Percentiles rank a stretch among this genome's conserved stretches.
phyloP scores from a whole-genome alignment of 2,113 vertebrate species.

The Halichoerus grypus region DNA sequence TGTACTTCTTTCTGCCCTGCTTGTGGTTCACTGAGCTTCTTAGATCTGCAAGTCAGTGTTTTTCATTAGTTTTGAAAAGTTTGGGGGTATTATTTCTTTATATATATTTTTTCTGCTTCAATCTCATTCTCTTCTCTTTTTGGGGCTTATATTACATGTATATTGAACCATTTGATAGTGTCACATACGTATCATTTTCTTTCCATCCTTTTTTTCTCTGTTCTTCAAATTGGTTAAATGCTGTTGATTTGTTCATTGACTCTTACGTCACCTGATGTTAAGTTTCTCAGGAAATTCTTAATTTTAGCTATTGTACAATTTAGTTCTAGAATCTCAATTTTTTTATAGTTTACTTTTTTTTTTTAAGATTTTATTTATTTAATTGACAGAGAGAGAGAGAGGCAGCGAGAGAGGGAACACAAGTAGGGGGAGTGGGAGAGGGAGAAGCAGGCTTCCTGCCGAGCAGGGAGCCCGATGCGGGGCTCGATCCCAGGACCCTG shows the following conservation, averaged over 20 bases:
- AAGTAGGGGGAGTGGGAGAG: no score
- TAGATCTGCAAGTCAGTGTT: neutral
- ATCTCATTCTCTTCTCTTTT: neutral
- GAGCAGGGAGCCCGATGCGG: no score
- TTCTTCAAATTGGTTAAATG: neutral
- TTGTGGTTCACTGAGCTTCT: neutral
- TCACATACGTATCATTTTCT: neutral
- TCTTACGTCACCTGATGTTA: neutral
- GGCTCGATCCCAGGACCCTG: no score
- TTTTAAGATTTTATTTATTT: no score
- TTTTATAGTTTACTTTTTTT: slow-evolving; percentile 23
- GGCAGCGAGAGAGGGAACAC: no score
- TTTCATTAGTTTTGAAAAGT: slow-evolving; percentile 1
- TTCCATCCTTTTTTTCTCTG: neutral
- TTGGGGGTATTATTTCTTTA: neutral
- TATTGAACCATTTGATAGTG: neutral
- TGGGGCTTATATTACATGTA: neutral
- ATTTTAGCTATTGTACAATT: slow-evolving; percentile 25
- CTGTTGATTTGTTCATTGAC: neutral
- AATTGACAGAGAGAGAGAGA: no score
- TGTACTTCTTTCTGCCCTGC: neutral
- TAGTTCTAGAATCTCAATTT: slow-evolving; percentile 44
- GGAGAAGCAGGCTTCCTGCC: no score
- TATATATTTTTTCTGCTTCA: neutral
- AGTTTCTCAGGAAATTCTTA: slow-evolving; percentile 1